Evolutionary conservation across 2,113 vertebrate genomes (phyloP).

Genomic region (Laticauda laticaudata): DNA sequence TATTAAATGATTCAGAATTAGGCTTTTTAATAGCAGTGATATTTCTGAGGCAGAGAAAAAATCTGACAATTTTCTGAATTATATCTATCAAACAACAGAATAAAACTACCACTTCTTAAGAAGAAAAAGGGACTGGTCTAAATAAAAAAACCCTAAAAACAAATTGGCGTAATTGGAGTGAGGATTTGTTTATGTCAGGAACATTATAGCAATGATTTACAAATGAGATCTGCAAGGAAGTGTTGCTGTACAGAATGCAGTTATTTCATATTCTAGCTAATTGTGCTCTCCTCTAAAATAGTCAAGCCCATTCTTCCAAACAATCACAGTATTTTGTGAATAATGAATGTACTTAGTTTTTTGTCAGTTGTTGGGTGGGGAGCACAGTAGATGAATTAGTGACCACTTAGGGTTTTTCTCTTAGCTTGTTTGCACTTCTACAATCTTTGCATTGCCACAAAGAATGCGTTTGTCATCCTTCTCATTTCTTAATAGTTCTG

Average conservation of each 20-base stretch:
- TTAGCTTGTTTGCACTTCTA: background rate
- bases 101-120: background rate
- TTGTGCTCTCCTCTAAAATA: background rate
- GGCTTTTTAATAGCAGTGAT: background rate
- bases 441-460: background rate
- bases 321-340: background rate
- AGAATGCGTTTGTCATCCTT: background rate
- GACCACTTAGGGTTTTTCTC: background rate
- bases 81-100: background rate
- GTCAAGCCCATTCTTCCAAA: background rate
- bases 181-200: background rate
- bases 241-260: background rate
- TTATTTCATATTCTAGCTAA: background rate
- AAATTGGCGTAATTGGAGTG: background rate
- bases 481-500: background rate
- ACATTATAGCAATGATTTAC: background rate
- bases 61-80: background rate
- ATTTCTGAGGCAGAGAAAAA: background rate
- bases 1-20: constrained; percentile 14
- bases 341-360: background rate
- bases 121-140: background rate
- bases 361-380: background rate
- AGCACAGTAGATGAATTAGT: background rate
- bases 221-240: background rate
- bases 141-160: background rate